These are phyloP conservation scores for Toxostoma redivivum DNA, from an alignment of 2,113 vertebrate genomes.

Conservation along the genomic window DNA sequence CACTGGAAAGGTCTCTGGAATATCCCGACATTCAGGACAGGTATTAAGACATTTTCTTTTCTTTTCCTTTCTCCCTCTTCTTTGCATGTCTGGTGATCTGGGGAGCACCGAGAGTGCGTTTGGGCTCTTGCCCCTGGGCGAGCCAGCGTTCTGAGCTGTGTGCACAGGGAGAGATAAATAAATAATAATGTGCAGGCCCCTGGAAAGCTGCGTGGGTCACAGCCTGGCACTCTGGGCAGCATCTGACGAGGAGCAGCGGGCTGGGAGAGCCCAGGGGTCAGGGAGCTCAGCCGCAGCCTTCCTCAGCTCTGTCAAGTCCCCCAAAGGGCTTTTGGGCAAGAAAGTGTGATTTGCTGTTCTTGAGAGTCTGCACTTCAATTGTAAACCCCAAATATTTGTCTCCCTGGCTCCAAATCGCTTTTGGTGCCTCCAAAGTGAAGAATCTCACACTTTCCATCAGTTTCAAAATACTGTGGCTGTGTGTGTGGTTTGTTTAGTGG, in stretches of 20 bases:
- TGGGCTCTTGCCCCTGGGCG: not conserved
- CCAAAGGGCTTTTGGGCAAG: not conserved
- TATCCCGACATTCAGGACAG: not conserved
- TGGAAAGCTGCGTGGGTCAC: not conserved
- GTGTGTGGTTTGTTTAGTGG: not conserved
- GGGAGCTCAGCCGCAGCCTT: not conserved
- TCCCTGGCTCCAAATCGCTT: not conserved
- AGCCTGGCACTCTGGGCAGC: not conserved
- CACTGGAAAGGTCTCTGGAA: not conserved
- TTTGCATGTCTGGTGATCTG: not conserved
- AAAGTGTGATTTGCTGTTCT: not conserved
- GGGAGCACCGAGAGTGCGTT: not conserved
- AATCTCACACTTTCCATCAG: not conserved
- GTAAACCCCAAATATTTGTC: not conserved
- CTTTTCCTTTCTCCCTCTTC: not conserved
- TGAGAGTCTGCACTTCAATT: not conserved
- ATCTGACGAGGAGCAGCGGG: fast-evolving
- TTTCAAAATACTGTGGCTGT: not conserved
- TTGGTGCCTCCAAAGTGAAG: not conserved
- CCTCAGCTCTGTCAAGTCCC: not conserved
- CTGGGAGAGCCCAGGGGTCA: not conserved
- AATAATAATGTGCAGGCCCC: not conserved
- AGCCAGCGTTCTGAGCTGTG: not conserved
- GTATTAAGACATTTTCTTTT: not conserved
- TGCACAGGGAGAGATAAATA: not conserved